A percentile compares a stretch with the other conserved stretches of the same genome.
phyloP scores from a whole-genome alignment of 2,113 vertebrate genomes.

The Pipra filicauda region DNA sequence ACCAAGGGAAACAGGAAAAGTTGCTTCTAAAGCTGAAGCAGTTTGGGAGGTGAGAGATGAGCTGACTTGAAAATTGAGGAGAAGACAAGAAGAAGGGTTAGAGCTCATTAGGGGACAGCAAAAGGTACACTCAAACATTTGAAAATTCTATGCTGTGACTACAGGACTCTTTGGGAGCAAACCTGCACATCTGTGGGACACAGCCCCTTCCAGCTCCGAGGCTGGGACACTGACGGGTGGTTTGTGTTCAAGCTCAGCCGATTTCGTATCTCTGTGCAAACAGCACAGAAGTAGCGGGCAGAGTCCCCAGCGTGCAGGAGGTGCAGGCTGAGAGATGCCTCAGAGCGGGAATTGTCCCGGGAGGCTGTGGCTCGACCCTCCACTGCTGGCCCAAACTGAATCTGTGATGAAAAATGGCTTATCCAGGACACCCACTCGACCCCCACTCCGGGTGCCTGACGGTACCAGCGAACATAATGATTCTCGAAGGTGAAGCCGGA shows the following conservation, averaged over 20 bases:
- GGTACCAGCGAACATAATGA: background rate
- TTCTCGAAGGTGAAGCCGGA: accelerated
- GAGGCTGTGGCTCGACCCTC: background rate
- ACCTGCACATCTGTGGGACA: background rate
- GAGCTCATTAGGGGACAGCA: background rate
- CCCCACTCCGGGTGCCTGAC: background rate
- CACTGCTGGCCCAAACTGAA: background rate
- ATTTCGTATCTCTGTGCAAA: background rate
- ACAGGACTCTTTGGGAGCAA: accelerated
- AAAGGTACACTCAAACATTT: background rate
- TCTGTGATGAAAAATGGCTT: background rate
- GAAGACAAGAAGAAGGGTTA: background rate
- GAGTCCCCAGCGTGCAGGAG: background rate
- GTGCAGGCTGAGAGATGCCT: background rate
- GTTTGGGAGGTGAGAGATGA: background rate
- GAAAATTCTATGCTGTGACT: background rate
- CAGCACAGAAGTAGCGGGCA: background rate
- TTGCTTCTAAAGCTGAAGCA: background rate
- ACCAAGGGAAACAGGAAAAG: background rate
- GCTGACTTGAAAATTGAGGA: background rate
- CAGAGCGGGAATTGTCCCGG: background rate
- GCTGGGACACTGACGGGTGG: background rate
- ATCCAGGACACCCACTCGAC: background rate
- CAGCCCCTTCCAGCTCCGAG: background rate
- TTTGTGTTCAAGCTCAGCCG: background rate